These are phyloP conservation scores for Zaprionus ornatus DNA, from an alignment of 1,140 invertebrate species.

Conservation along the genomic window DNA sequence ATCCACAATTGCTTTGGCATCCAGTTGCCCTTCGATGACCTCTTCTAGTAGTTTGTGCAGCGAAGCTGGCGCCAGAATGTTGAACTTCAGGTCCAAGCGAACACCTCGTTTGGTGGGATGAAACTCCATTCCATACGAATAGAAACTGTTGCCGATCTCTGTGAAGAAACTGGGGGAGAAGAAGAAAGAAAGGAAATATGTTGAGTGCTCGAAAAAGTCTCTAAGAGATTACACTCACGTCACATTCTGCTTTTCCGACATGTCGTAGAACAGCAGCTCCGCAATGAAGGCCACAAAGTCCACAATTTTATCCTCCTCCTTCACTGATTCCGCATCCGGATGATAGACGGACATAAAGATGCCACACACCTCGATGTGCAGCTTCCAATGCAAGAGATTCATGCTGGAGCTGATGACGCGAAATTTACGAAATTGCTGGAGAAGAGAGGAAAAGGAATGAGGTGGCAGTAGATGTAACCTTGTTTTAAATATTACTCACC, in stretches of 20 bases:
- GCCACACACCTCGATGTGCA: slow-evolving; percentile 21
- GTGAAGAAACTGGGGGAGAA: not conserved
- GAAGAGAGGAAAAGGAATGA: not conserved
- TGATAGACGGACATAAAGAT: slow-evolving; percentile 1
- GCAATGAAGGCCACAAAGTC: slow-evolving; percentile 22
- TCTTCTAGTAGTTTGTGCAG: slow-evolving; percentile 8
- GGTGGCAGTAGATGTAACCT: not conserved
- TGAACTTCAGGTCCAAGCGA: slow-evolving; percentile 18
- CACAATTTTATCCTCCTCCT: slow-evolving; percentile 4
- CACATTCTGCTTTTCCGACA: not conserved
- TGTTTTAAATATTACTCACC: slow-evolving; percentile 4
- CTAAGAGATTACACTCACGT: not conserved
- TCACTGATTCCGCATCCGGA: not conserved
- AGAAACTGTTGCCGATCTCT: slow-evolving; percentile 14
- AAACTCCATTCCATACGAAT: slow-evolving; percentile 13
- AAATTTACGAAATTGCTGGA: slow-evolving; percentile 29
- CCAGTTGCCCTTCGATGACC: slow-evolving; percentile 17
- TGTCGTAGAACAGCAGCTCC: slow-evolving; percentile 37
- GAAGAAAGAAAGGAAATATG: not conserved
- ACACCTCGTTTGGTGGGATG: not conserved
- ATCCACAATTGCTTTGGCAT: not conserved
- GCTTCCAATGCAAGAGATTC: slow-evolving; percentile 29
- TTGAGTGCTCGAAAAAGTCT: not conserved
- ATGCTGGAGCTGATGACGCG: not conserved
- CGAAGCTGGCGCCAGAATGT: not conserved